A percentile compares a stretch with the other conserved stretches of the same genome.
Evolutionary conservation across 2,888 invertebrate species (phyloP).

Genomic region (Escarpia spicata): DNA sequence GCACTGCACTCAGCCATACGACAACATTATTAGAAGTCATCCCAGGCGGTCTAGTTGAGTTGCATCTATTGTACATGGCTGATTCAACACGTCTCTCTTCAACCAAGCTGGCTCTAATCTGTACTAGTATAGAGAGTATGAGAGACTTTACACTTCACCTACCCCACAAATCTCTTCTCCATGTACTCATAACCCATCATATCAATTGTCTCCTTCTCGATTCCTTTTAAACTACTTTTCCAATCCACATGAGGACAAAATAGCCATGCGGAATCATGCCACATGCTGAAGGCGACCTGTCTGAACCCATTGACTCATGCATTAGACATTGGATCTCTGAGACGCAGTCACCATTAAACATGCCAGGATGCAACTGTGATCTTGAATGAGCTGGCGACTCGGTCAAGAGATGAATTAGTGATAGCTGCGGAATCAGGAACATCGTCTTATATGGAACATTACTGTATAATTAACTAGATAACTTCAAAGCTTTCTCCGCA

Average conservation of each 20-base stretch:
- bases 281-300: background rate
- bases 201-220: background rate
- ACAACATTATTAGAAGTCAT: background rate
- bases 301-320: background rate
- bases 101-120: too few relatives aligned
- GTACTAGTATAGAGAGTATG: background rate
- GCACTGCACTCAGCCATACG: background rate
- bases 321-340: background rate
- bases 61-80: background rate
- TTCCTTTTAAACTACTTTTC: background rate
- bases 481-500: background rate
- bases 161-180: background rate
- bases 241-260: background rate
- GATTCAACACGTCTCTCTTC: background rate
- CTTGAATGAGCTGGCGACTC: background rate
- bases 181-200: background rate
- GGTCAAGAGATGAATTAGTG: slow-evolving; percentile 11
- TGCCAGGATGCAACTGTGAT: background rate
- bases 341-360: background rate
- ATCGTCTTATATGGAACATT: background rate
- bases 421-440: background rate
- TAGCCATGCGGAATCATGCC: background rate
- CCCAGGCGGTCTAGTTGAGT: background rate
- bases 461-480: background rate
- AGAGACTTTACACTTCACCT: background rate